Conservation (phyloP, 1,140 invertebrate species). For the Thaumetopoea pityocampa region DNA sequence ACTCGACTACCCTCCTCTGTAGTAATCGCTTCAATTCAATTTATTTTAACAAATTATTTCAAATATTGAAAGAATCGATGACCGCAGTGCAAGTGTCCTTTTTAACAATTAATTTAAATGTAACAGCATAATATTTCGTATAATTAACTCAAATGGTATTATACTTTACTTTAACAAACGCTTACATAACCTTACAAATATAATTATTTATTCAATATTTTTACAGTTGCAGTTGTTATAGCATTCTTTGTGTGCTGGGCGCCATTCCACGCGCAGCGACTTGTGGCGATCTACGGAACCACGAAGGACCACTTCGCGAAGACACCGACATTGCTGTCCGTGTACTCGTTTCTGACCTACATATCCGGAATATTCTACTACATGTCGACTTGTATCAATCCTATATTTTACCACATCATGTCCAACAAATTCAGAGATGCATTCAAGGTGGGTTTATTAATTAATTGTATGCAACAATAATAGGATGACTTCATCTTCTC, state of each 20-base stretch:
- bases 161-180: not conserved
- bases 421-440: conserved; percentile 90
- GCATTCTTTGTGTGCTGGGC: conserved; percentile 97
- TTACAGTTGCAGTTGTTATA: conserved; percentile 92
- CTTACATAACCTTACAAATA: not conserved
- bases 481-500: not conserved
- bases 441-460: conserved; percentile 80
- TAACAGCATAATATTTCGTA: too few species aligned
- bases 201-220: too few species aligned
- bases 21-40: too few species aligned
- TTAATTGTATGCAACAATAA: not conserved
- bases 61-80: too few species aligned
- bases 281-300: conserved; percentile 83
- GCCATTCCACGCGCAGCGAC: conserved; percentile 92
- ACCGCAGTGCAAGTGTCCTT: too few species aligned
- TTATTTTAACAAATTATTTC: too few species aligned
- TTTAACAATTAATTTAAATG: too few species aligned
- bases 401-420: conserved; percentile 91
- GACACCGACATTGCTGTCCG: conserved; percentile 65
- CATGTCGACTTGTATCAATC: conserved; percentile 87
- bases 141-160: too few species aligned
- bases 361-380: conserved; percentile 84
- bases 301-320: conserved; percentile 50
- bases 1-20: too few species aligned
- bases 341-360: conserved; percentile 81